Base-by-base conservation (phyloP, 2,113 vertebrate species). In the Muscicapa adusta region DNA sequence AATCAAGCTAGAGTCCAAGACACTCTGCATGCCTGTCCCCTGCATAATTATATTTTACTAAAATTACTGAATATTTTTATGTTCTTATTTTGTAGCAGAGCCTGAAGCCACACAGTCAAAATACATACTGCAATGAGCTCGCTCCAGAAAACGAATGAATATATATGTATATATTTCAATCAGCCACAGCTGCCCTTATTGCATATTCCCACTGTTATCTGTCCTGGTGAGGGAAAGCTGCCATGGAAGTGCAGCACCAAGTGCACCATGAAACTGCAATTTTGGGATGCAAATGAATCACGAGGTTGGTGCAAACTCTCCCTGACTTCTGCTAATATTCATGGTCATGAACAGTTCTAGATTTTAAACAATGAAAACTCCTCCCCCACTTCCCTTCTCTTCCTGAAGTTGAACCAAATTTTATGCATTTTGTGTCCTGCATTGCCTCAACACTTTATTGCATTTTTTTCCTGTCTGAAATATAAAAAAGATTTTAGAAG, bases 401-500 rank as follows among this genome's bases (percentile, higher is more conserved):
- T 25, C 36, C 31, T 67, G 19, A 56, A 87, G 71, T 11, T 40
- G 54, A 71, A 50, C 18, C 19, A 42, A 34, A 47, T 60, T 71
- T 8, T 72, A 83, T 38, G 20, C 10, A 58, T 40, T 72, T 33
- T 62, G 3, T 50, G 29, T 53, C 26, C 7, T 47, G 5, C 66
- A 42, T 38, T 86, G 22, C 47, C 65, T 89, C 31, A 56, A 36
- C 20, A 74, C 8, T 8, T 80, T 51, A 56, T 79, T 56, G 40
- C 3, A 31, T 33, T 3, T 33, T 87, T 81, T 91, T 92, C 23
- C 47, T 85, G 23, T 16, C 10, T 86, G 22, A 50, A 94, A 68
- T 86, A 65, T 51, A 90, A 70, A 95, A 88, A 11, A 50, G 18
- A 54, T 85, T 86, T 88, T 36, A 58, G 25, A 88, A 68, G 15